Conservation (phyloP, 1,140 invertebrate genomes). For the Drosophila funebris region DNA sequence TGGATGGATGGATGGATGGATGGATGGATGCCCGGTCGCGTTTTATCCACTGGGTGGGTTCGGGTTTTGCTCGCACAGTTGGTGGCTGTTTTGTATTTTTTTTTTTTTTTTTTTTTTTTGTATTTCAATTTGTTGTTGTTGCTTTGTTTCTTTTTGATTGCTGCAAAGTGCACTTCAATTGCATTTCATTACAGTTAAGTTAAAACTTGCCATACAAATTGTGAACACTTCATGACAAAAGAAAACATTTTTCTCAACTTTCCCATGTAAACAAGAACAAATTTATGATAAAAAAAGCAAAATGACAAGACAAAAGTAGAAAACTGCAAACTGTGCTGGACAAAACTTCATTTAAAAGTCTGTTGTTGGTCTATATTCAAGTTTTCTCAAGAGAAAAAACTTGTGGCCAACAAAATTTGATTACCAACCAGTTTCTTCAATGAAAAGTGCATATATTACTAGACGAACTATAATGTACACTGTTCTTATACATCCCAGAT, state of each 20-base stretch:
- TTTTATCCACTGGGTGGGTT: not conserved
- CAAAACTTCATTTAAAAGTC: not conserved
- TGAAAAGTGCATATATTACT: no score
- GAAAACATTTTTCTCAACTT: slow-evolving; percentile 2
- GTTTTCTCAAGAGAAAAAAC: not conserved
- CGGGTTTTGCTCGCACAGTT: slow-evolving; percentile 28
- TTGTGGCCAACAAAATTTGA: no score
- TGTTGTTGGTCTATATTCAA: not conserved
- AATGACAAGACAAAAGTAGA: not conserved
- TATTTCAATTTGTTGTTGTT: not conserved
- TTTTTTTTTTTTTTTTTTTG: not conserved
- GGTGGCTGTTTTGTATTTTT: slow-evolving; percentile 19
- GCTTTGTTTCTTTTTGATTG: slow-evolving; percentile 1
- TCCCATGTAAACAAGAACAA: not conserved
- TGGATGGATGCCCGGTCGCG: not conserved
- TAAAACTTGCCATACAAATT: slow-evolving; percentile 19
- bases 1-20: not conserved
- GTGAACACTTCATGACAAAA: not conserved
- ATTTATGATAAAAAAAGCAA: not conserved
- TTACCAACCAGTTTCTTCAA: no score
- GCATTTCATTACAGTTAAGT: slow-evolving; percentile 70
- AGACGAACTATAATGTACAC: no score
- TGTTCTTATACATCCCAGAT: no score
- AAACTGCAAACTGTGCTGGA: not conserved
- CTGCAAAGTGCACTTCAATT: slow-evolving; percentile 73